Percentiles rank a stretch among this genome's conserved stretches.
phyloP scores from a whole-genome alignment of 2,797 vertebrate species.

The Coreius guichenoti region DNA sequence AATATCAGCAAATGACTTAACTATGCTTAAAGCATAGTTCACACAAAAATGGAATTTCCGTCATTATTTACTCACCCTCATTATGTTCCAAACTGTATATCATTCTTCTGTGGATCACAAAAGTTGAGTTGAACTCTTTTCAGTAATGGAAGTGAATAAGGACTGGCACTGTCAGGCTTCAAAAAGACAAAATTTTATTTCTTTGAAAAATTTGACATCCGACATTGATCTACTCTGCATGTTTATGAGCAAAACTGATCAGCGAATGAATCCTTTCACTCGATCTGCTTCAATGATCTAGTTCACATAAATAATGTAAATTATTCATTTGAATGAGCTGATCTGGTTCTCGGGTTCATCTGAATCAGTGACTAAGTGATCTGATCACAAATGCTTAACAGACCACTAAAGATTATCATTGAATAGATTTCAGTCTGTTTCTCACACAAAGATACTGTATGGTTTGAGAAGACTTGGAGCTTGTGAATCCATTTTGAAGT shows the following conservation, averaged over 20 bases:
- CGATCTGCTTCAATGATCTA: background rate
- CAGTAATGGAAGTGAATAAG: constrained; percentile 4
- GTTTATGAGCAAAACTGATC: background rate
- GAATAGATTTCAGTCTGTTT: background rate
- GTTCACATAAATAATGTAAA: background rate
- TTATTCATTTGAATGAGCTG: background rate
- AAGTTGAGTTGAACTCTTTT: background rate
- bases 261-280: background rate
- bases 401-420: background rate
- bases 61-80: background rate
- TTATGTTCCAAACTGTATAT: background rate
- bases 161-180: background rate
- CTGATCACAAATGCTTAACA: background rate
- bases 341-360: background rate
- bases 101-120: background rate
- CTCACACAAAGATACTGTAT: background rate
- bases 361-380: background rate
- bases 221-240: background rate
- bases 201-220: background rate
- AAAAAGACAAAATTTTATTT: background rate
- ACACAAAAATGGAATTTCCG: background rate
- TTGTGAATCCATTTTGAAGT: constrained; percentile 15
- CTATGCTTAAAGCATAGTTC: too few relatives aligned
- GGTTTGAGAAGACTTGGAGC: background rate
- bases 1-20: background rate